phyloP scores from a whole-genome alignment of 2,797 vertebrate species.

The Chaetophractus vellerosus region DNA sequence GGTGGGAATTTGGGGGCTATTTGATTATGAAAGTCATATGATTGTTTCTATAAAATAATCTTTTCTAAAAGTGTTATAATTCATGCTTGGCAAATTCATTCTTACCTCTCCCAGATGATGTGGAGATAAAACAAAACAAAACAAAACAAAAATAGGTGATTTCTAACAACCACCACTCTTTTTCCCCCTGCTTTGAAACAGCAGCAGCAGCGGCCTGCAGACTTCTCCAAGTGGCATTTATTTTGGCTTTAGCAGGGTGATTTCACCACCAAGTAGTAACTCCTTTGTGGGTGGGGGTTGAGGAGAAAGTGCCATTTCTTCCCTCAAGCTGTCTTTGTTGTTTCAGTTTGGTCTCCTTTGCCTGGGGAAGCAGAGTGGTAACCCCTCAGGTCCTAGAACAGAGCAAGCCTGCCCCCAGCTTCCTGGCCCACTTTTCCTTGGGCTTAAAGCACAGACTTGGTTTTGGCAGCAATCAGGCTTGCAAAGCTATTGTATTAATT shows the following conservation, averaged over 20 bases:
- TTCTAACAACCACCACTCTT: neutral
- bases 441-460: neutral
- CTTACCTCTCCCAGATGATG: neutral
- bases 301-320: too few relatives aligned
- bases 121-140: neutral
- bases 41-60: neutral
- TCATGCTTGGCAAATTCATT: neutral
- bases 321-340: neutral
- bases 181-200: neutral
- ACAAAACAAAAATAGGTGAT: too few relatives aligned
- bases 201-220: neutral
- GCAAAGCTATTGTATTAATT: too few relatives aligned
- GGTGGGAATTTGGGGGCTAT: neutral
- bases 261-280: neutral
- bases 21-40: neutral
- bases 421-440: neutral
- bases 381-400: neutral
- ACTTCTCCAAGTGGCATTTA: neutral
- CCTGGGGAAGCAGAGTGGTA: neutral
- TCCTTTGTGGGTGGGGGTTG: neutral
- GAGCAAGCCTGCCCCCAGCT: too few relatives aligned
- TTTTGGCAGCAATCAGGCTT: accelerated
- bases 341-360: neutral
- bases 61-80: neutral
- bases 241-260: neutral